Conservation (phyloP, 1,140 invertebrate species). For the Venustaconcha ellipsiformis region DNA sequence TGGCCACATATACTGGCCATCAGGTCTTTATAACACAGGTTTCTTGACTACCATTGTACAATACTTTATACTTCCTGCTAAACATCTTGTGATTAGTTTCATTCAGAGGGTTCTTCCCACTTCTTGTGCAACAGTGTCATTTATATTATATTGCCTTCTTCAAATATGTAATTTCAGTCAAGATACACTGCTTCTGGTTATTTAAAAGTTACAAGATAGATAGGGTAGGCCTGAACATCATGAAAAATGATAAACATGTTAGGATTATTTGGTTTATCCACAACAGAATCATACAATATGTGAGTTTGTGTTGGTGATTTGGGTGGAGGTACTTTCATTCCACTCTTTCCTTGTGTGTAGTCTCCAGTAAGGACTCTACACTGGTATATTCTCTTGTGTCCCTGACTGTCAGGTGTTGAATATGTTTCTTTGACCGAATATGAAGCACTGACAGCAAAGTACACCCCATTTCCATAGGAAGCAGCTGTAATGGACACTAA, state of each 20-base stretch:
- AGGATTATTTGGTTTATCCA: conserved; percentile 29
- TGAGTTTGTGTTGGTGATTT: conserved; percentile 6
- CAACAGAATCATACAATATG: conserved; percentile 44
- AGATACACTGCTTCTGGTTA: neutral
- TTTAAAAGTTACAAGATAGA: conserved; percentile 35
- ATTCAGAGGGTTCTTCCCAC: no score
- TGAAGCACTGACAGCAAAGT: conserved; percentile 35
- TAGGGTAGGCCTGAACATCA: conserved; percentile 52
- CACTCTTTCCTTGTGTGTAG: conserved; percentile 14
- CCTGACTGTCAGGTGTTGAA: conserved; percentile 17
- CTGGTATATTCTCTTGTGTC: conserved; percentile 34
- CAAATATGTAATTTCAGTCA: no score
- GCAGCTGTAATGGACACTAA: conserved; percentile 12
- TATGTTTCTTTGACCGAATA: conserved; percentile 37
- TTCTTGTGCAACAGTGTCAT: no score
- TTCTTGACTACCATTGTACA: no score
- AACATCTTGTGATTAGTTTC: no score
- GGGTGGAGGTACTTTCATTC: conserved; percentile 30
- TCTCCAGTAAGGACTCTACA: conserved; percentile 36
- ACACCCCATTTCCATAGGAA: conserved; percentile 38
- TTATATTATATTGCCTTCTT: no score
- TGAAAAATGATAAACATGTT: conserved; percentile 48
- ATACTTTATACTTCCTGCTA: no score
- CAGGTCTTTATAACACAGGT: no score
- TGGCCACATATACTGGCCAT: no score